A percentile compares a stretch with the other conserved stretches of the same genome.
phyloP scores from a whole-genome alignment of 2,888 invertebrate species.

The Polyploca ridens region DNA sequence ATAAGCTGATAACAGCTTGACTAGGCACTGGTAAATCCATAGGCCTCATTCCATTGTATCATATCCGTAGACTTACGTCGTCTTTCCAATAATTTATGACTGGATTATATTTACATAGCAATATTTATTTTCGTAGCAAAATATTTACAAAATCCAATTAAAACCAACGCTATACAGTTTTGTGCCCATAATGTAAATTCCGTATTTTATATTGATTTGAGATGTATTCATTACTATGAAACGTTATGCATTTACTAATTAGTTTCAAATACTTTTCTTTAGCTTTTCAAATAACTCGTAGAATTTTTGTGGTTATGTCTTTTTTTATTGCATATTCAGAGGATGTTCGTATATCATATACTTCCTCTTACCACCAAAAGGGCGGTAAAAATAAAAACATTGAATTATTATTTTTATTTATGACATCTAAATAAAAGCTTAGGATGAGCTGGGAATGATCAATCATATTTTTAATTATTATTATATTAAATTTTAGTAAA shows the following conservation, averaged over 20 bases:
- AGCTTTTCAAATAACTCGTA: too few species aligned
- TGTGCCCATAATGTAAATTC: slow-evolving; percentile 47
- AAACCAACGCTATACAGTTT: slow-evolving; percentile 40
- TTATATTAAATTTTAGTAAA: background rate
- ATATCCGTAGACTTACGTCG: background rate
- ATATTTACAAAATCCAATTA: slow-evolving; percentile 48
- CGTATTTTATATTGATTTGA: slow-evolving; percentile 10
- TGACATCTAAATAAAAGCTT: background rate
- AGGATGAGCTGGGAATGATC: background rate
- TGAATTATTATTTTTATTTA: background rate
- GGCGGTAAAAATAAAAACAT: background rate
- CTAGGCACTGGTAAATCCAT: background rate
- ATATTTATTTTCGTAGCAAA: slow-evolving; percentile 40
- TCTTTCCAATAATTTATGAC: slow-evolving; percentile 9
- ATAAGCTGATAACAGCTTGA: too few species aligned
- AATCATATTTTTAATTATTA: background rate
- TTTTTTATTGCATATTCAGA: too few species aligned
- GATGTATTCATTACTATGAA: too few species aligned
- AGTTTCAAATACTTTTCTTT: too few species aligned
- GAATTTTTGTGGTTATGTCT: too few species aligned
- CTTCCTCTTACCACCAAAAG: too few species aligned
- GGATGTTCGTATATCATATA: too few species aligned
- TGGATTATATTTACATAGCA: slow-evolving; percentile 40
- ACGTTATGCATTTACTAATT: too few species aligned
- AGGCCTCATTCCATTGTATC: background rate